Evolutionary conservation across 2,797 vertebrate genomes (phyloP).

Genomic region (Oreortyx pictus): DNA sequence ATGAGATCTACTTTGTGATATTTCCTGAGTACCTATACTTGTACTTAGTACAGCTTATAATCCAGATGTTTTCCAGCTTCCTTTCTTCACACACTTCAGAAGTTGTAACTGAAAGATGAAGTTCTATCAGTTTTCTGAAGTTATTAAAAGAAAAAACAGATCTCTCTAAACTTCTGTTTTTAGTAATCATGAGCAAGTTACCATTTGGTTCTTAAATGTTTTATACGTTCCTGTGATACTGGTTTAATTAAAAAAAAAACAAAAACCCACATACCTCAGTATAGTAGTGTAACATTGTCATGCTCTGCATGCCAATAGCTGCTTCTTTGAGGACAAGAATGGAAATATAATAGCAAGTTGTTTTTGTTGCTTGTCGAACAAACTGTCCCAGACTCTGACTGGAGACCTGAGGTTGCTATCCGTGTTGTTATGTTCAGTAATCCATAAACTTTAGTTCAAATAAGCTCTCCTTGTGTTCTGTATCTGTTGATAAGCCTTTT

Average conservation of each 20-base stretch:
- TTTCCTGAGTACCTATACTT: background rate
- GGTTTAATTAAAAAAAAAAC: background rate
- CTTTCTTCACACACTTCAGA: background rate
- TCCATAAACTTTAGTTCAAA: background rate
- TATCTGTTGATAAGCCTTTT: background rate
- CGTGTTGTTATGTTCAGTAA: background rate
- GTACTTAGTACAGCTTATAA: background rate
- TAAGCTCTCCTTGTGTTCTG: background rate
- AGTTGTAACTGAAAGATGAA: background rate
- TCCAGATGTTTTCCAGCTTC: background rate
- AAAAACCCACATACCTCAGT: background rate
- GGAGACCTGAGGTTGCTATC: background rate
- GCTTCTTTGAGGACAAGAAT: background rate
- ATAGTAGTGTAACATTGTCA: background rate
- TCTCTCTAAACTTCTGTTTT: background rate
- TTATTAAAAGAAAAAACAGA: background rate
- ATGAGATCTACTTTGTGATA: background rate
- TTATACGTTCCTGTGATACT: background rate
- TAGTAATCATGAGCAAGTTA: background rate
- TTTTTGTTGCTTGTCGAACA: background rate
- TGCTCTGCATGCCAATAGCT: background rate
- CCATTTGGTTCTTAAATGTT: background rate
- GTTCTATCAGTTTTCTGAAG: background rate
- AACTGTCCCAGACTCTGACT: rapidly evolving
- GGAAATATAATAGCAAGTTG: background rate